Percentiles rank a stretch among this genome's conserved stretches.
These are phyloP conservation scores for Euphysa ruthae DNA, from an alignment of 30 jellyfish, hydroid and myxozoan species.

Conservation along the genomic window DNA sequence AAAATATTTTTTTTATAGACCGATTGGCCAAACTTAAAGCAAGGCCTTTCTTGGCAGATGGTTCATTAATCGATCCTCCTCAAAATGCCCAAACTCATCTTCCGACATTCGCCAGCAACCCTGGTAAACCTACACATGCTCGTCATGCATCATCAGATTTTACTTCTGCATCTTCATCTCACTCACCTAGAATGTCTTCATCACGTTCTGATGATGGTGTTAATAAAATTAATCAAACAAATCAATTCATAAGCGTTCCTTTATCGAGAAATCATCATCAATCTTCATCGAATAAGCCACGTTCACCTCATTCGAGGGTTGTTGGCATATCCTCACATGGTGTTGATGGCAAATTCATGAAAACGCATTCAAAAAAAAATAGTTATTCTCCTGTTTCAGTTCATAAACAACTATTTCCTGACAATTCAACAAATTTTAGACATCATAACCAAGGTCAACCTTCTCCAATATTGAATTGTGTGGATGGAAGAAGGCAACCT, in stretches of 20 bases:
- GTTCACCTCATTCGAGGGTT: neutral
- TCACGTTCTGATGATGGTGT: too few species aligned
- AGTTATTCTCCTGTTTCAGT: too few species aligned
- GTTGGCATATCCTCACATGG: neutral
- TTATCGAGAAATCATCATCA: too few species aligned
- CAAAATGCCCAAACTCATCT: constrained; percentile 4
- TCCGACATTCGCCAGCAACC: neutral
- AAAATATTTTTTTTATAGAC: constrained; percentile 39
- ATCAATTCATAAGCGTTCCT: too few species aligned
- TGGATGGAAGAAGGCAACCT: too few species aligned
- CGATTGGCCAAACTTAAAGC: constrained; percentile 64
- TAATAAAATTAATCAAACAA: too few species aligned
- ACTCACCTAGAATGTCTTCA: neutral
- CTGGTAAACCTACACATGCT: neutral
- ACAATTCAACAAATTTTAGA: too few species aligned
- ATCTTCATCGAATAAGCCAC: neutral
- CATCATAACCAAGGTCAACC: too few species aligned
- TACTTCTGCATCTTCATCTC: neutral
- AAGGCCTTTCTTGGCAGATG: constrained; percentile 68
- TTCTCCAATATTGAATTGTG: too few species aligned
- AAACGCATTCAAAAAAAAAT: neutral
- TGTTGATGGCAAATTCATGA: neutral
- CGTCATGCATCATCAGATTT: neutral
- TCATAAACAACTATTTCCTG: too few species aligned
- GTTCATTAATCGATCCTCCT: constrained; percentile 21